Base-by-base conservation (phyloP, 1,140 invertebrate genomes). In the Philaenus spumarius region DNA sequence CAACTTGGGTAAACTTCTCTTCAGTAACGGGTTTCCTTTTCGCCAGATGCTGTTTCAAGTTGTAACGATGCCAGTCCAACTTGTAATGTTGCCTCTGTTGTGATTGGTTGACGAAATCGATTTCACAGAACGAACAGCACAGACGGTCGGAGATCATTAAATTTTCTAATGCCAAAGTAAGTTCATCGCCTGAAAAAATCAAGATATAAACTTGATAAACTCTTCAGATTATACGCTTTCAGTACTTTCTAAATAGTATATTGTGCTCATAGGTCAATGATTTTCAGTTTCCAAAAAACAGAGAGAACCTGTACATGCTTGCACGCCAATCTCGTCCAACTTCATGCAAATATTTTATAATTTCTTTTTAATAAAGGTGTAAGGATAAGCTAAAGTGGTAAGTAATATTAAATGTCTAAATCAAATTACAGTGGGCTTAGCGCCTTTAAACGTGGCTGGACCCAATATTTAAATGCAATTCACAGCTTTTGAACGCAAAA, bases 51-150 rank as follows among this genome's bases (percentile, higher is more conserved):
- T 95, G 78, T 72, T 97, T 98, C 39, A 97, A 80, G 77, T 98
- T 98, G 69, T 98, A 98, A 35, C 92, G 80, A 72, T 97, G 94
- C 93, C 93, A 97, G 71, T 95, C 93, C 1, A 85, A 83, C 75
- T 92, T 92, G 68, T 93, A 95, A 72, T 95, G 93, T 34, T 84
- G 78, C 55, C 90, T 78, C 71, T 96, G 93, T 46, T 75, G 68
- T 17, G 65, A 58, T 52, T 77, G 65, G 65, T 79, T 69, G 19
- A 72, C 67, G 65, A 81, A 81, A 20, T 70, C 63, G 1, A 75
- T 68, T 30, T 73, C 74, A 50, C 80, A 82, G 65, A 76, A 80
- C 1, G 79, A 80, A 62, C 80, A 82, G 56, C 73, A 72, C 42
- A 79, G 62, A 2, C 68, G 75, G 52, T 78, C 73, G 1, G 76